Base-by-base conservation (phyloP, 1,140 invertebrate species). In the Plectus sambesii region DNA sequence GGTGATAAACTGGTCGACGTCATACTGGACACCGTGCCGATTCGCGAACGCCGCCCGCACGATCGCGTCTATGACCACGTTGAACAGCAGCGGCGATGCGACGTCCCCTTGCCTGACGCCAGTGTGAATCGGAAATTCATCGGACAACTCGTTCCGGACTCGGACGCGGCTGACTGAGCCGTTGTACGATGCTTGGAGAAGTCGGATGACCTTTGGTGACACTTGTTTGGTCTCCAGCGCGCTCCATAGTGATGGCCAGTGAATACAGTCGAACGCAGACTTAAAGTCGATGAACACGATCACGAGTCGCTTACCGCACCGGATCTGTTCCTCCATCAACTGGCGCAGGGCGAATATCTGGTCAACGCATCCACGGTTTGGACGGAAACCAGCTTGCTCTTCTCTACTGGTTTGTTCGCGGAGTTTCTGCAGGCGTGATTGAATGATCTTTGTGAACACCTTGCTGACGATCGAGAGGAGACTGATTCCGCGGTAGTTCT, bases 361-460 rank as follows among this genome's bases (percentile, higher is more conserved):
- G 17, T 33, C 30, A 33, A 33, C 17, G 30, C 30, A 33, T 12
- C 17, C 30, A 33, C 30, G 30, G 30, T 17, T 12, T 12, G 30
- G 30, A 12, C 17, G 30, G 30, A 33, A 33, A 12, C 17, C 30
- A 12, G 30, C 30, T 33, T 17, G 30, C 30, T 33, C 30, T 33
- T 33, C 30, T 33, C 30, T 12, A 33, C 30, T 33, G 30, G 30
- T 33, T 17, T 33, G 30, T 17, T 33, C 30, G 17, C 30, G 12
- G 17, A 12, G 30, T 33, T 33, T 33, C 30, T 33, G 12, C 17
- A 33, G 30, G 12, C 30, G 12, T 33, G 12, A 12, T 33, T 33
- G 30, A 33, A 33, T 33, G 30, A 33, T 33, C 30, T 33, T 33
- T 17, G 17, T 33, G 30, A 33, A 33, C 17, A 33, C n/a, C n/a